Evolutionary conservation across 2,888 invertebrate species (phyloP).

Genomic region (Tholera decimalis): DNA sequence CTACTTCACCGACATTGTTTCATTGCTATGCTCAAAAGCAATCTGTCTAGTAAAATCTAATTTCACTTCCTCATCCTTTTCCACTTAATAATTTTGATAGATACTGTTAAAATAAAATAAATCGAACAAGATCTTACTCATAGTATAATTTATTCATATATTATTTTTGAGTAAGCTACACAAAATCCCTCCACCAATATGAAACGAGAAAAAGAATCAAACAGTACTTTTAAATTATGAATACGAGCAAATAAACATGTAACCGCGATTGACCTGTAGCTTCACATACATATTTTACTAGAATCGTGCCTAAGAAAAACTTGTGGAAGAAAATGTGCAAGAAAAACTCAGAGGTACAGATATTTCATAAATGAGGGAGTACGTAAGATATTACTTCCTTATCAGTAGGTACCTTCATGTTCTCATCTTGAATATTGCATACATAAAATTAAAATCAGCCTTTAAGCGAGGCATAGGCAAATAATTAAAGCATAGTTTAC

Average conservation of each 20-base stretch:
- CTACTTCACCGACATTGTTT: not conserved
- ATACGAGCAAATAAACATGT: slow-evolving; percentile 39
- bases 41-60: not conserved
- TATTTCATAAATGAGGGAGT: not conserved
- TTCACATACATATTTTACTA: slow-evolving; percentile 43
- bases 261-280: slow-evolving; percentile 55
- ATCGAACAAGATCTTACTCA: not conserved
- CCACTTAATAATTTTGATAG: too few relatives aligned
- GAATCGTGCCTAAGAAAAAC: slow-evolving; percentile 15
- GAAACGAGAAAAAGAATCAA: slow-evolving; percentile 12
- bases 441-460: not conserved
- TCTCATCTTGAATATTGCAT: not conserved
- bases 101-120: too few relatives aligned
- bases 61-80: too few relatives aligned
- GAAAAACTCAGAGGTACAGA: not conserved
- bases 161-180: slow-evolving; percentile 1
- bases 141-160: slow-evolving; percentile 6
- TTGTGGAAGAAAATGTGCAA: slow-evolving; percentile 7
- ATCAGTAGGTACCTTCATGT: not conserved
- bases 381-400: not conserved
- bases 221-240: slow-evolving; percentile 22
- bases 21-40: not conserved
- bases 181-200: slow-evolving; percentile 6
- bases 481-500: slow-evolving; percentile 2
- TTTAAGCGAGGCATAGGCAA: not conserved